These are phyloP conservation scores for Melanotaenia boesemani DNA, from an alignment of 2,797 vertebrate genomes.

Conservation along the genomic window DNA sequence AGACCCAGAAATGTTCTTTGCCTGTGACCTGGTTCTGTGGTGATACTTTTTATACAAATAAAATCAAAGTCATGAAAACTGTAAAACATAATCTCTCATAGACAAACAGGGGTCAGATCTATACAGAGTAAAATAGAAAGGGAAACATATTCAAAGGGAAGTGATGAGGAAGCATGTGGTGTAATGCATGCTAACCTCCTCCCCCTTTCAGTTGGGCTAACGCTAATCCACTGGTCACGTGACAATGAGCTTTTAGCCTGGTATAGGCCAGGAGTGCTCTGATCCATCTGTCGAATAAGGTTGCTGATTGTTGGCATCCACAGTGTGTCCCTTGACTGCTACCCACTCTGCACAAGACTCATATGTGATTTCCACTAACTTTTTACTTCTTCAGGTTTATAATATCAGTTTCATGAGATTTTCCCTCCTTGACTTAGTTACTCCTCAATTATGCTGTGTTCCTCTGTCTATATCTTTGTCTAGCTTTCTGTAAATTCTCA, in stretches of 20 bases:
- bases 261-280: conserved; percentile 59
- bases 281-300: conserved; percentile 75
- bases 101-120: not conserved
- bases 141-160: conserved; percentile 66
- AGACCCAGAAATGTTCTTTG: not conserved
- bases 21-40: not conserved
- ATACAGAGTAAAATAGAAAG: conserved; percentile 51
- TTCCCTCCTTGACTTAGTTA: not conserved
- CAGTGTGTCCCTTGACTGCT: conserved; percentile 50
- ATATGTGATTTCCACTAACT: conserved; percentile 29
- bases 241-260: conserved; percentile 70
- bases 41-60: not conserved
- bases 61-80: not conserved
- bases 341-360: conserved; percentile 31
- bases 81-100: not conserved
- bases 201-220: conserved; percentile 75
- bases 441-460: not conserved
- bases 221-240: conserved; percentile 79
- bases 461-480: conserved; percentile 4
- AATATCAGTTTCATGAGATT: conserved; percentile 10
- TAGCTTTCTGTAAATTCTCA: conserved; percentile 13
- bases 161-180: conserved; percentile 76
- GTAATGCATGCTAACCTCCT: conserved; percentile 61
- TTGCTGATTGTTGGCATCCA: conserved; percentile 70
- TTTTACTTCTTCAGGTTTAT: conserved; percentile 7